phyloP scores from a whole-genome alignment of 35 echinoderm and acorn worm species.

The Anneissia japonica region DNA sequence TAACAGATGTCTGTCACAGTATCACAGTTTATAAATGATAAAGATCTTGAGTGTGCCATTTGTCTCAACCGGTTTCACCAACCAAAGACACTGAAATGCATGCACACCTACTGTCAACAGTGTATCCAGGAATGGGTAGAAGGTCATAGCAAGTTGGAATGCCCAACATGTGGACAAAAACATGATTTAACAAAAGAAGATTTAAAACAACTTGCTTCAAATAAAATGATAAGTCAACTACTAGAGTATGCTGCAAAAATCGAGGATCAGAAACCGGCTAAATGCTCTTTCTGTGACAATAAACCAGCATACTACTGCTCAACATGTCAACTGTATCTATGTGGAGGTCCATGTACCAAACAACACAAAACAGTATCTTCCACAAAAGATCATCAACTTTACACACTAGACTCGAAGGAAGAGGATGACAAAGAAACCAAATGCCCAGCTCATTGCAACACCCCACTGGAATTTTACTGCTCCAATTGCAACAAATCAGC shows the following conservation, averaged over 20 bases:
- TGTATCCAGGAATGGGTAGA: not conserved
- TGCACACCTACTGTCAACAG: not conserved
- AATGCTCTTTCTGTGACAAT: not conserved
- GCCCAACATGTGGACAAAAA: not conserved
- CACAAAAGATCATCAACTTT: not conserved
- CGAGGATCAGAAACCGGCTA: not conserved
- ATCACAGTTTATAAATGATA: not conserved
- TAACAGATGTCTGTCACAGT: not conserved
- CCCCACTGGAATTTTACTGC: not conserved
- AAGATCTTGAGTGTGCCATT: slow-evolving; percentile 4
- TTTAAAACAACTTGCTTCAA: not conserved
- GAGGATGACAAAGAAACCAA: not conserved
- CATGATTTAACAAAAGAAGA: not conserved
- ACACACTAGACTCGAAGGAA: not conserved
- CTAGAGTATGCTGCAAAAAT: not conserved
- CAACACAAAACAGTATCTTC: not conserved
- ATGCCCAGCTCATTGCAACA: not conserved
- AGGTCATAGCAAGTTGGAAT: not conserved
- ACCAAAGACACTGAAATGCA: not conserved
- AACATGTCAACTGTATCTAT: not conserved
- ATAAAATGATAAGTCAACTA: not conserved
- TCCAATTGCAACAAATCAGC: not conserved
- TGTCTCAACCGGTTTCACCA: slow-evolving; percentile 2
- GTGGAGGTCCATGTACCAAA: not conserved
- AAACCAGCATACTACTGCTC: not conserved